A percentile compares a stretch with the other conserved stretches of the same genome.
Conservation (phyloP, 2,888 invertebrate species). For the Hirtodrosophila trivittata region DNA sequence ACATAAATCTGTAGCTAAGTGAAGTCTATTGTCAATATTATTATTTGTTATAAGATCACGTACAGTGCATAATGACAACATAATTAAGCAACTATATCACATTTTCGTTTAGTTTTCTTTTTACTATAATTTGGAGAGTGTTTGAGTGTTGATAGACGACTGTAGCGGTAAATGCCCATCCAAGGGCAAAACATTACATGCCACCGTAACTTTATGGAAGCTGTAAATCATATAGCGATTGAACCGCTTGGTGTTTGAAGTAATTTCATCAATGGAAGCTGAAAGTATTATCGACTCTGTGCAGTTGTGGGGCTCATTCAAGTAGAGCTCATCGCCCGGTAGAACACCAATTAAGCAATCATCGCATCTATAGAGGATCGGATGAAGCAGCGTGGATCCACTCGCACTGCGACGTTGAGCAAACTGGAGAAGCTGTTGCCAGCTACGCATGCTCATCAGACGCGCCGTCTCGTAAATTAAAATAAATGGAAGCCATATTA, state of each 20-base stretch:
- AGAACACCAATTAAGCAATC: slow-evolving; percentile 86
- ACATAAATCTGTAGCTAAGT: too few relatives aligned
- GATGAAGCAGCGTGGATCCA: slow-evolving; percentile 86
- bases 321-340: slow-evolving; percentile 86
- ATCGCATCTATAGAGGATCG: slow-evolving; percentile 85
- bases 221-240: slow-evolving; percentile 75
- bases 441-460: slow-evolving; percentile 85
- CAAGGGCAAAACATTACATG: slow-evolving; percentile 60
- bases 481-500: slow-evolving; percentile 87
- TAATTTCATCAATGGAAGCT: slow-evolving; percentile 73
- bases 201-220: slow-evolving; percentile 59
- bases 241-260: slow-evolving; percentile 65
- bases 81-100: too few relatives aligned
- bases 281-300: slow-evolving; percentile 62
- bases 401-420: slow-evolving; percentile 85
- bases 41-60: too few relatives aligned
- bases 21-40: too few relatives aligned
- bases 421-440: slow-evolving; percentile 86
- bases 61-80: neutral
- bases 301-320: slow-evolving; percentile 75
- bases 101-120: neutral
- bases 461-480: slow-evolving; percentile 90
- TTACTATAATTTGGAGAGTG: slow-evolving; percentile 31
- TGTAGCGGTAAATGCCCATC: slow-evolving; percentile 67
- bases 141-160: slow-evolving; percentile 28